These are phyloP conservation scores for Drosophila fulvimacula DNA, from an alignment of 2,888 invertebrate species.

Conservation along the genomic window DNA sequence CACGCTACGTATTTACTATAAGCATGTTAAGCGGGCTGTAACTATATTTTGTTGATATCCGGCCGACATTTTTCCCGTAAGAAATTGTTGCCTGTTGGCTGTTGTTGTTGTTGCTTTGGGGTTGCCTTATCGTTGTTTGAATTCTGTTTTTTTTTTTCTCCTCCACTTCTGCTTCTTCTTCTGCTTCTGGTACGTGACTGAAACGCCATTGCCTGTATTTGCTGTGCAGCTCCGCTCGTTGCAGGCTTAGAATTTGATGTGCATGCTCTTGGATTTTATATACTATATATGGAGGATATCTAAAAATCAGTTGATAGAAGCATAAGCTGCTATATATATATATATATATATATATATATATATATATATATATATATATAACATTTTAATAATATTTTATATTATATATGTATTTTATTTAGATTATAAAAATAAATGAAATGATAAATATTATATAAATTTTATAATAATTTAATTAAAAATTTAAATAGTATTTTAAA, in stretches of 20 bases:
- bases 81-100: conserved; percentile 30
- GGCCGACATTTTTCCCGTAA: conserved; percentile 45
- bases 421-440: too few relatives aligned
- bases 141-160: conserved; percentile 32
- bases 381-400: too few relatives aligned
- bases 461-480: too few relatives aligned
- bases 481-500: too few relatives aligned
- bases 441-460: too few relatives aligned
- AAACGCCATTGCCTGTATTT: conserved; percentile 75
- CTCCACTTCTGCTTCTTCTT: neutral
- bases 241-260: neutral
- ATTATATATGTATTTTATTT: too few relatives aligned
- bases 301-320: neutral
- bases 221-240: conserved; percentile 35
- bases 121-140: conserved; percentile 55
- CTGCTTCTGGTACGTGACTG: conserved; percentile 74
- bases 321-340: neutral
- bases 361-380: neutral
- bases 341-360: neutral
- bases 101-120: conserved; percentile 25
- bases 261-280: conserved; percentile 2
- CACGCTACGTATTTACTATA: conserved; percentile 22
- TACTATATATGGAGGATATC: conserved; percentile 2
- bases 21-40: conserved; percentile 27
- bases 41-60: conserved; percentile 68